Evolutionary conservation across 2,113 vertebrate genomes (phyloP).

Genomic region (Clinocottus analis): DNA sequence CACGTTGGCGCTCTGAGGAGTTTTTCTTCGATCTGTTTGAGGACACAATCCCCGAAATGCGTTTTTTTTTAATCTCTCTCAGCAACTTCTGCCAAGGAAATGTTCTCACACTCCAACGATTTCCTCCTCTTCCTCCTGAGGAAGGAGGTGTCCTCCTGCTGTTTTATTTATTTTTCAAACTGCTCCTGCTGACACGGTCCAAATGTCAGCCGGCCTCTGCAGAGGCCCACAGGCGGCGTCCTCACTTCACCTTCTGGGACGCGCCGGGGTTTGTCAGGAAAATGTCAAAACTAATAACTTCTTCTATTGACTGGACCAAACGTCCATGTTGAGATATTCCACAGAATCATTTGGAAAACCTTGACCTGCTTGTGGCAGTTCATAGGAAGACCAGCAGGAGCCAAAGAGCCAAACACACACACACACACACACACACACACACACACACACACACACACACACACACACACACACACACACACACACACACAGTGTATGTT

Average conservation of each 20-base stretch:
- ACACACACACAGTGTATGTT: not conserved
- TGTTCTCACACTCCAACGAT: not conserved
- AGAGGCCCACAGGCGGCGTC: not conserved
- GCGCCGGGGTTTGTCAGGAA: conserved; percentile 5
- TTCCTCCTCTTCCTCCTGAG: not conserved
- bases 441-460: not conserved
- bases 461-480: not conserved
- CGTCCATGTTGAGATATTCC: not conserved
- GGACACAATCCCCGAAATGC: conserved; percentile 17
- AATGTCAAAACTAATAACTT: not conserved
- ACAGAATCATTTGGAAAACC: not conserved
- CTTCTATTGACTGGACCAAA: not conserved
- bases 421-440: not conserved
- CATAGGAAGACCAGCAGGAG: not conserved
- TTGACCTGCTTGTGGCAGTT: not conserved
- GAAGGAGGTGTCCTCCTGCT: not conserved
- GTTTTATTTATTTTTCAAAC: not conserved
- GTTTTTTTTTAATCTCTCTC: conserved; percentile 16
- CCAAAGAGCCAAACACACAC: not conserved
- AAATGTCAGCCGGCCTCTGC: not conserved
- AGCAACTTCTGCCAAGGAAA: conserved; percentile 15
- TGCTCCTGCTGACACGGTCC: conserved; percentile 15
- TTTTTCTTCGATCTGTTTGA: conserved; percentile 5
- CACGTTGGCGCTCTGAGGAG: conserved; percentile 40
- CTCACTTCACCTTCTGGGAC: not conserved